Evolutionary conservation across 2,113 vertebrate genomes (phyloP), one percentile per base, ranked within the genome.

Genomic region (Centropus bengalensis): DNA sequence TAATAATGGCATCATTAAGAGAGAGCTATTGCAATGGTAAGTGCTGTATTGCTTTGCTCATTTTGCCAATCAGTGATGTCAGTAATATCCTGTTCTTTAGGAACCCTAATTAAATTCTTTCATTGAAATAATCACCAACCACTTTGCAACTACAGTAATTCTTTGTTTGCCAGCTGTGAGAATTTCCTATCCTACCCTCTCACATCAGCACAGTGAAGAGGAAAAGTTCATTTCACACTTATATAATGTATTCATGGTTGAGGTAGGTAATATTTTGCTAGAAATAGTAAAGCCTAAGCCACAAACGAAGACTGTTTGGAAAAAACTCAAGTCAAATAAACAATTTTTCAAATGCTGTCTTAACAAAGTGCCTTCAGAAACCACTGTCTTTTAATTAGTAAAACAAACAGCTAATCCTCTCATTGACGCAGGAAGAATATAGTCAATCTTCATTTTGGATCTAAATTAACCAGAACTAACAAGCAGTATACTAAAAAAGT

Each of bases 121-220:
- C 97, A 98, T 97, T 97, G 95, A 97, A 93, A 98, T 98, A 97
- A 96, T 97, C 98, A 97, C 83, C 83, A 97, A 92, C 86, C 94
- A 93, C 96, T 96, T 96, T 95, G 80, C 96, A 96, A 94, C 96
- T 96, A 98, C 95, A 98, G 96, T 91, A 97, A 95, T 97, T 97
- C 97, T 98, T 98, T 98, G 97, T 98, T 81, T 95, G 71, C 93
- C 97, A 98, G 97, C 97, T 98, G 98, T 98, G 97, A 98, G 98
- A 98, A 97, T 97, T 97, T 98, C 96, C 89, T 97, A 97, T 86
- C 96, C 92, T 96, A 90, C 83, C 64, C 87, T 97, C 96, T 97
- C 96, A 96, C 96, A 98, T 94, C 96, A 96, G 93, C 86, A 96
- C 97, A 97, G 58, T 45, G 47, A 78, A 91, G 94, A 94, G 76